phyloP scores from a whole-genome alignment of 2,888 invertebrate genomes.

The Ennomos fuscantarius region DNA sequence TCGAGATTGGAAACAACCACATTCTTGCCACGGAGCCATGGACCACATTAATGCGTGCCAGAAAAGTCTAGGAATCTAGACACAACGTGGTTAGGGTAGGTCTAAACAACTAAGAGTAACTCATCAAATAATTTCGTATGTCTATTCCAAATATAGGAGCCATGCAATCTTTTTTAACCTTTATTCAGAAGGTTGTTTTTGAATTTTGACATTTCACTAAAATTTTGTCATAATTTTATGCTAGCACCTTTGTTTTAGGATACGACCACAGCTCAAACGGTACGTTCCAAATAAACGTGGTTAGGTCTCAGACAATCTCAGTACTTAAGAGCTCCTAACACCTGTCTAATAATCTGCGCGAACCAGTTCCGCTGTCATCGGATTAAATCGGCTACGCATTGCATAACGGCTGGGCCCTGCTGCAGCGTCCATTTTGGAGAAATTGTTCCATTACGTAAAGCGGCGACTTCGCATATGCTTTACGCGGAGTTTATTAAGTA shows the following conservation, averaged over 20 bases:
- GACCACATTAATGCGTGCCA: constrained; percentile 1
- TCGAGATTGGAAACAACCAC: constrained; percentile 7
- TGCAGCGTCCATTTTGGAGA: constrained; percentile 58
- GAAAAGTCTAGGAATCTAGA: constrained; percentile 2
- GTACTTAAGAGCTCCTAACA: constrained; percentile 12
- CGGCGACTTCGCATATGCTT: constrained; percentile 39
- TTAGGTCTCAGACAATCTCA: neutral
- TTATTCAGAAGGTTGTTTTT: too few species aligned
- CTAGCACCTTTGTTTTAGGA: too few species aligned
- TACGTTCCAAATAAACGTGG: neutral
- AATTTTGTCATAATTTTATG: too few species aligned
- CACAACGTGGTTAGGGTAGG: constrained; percentile 7
- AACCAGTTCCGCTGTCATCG: constrained; percentile 54
- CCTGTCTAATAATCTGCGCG: constrained; percentile 18
- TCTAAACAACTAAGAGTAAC: too few species aligned
- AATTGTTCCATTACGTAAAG: constrained; percentile 60
- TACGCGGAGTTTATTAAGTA: constrained; percentile 31
- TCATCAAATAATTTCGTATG: too few species aligned
- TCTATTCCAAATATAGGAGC: too few species aligned
- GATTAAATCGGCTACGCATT: constrained; percentile 48
- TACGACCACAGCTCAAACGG: too few species aligned
- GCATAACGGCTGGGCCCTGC: constrained; percentile 38
- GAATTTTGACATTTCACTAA: too few species aligned
- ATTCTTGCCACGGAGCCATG: constrained; percentile 10
- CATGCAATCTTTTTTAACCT: too few species aligned